Conservation (phyloP, 2,888 invertebrate genomes). For the Sericinus montela region DNA sequence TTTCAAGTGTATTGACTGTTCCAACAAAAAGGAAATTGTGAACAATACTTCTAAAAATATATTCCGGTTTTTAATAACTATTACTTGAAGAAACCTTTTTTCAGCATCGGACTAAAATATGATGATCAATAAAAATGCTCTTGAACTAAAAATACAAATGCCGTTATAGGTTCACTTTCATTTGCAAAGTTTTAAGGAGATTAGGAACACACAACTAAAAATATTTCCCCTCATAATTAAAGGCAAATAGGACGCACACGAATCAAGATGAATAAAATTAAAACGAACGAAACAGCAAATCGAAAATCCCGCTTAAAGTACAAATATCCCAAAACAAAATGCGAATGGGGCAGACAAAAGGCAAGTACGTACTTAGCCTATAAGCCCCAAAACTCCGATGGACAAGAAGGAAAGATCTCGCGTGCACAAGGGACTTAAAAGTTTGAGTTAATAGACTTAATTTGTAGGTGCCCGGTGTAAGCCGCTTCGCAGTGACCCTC, state of each 20-base stretch:
- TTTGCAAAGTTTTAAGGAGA: no score
- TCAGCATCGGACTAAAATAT: no score
- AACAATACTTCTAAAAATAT: no score
- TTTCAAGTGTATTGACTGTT: no score
- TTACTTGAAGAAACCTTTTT: no score
- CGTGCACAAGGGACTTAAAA: slow-evolving; percentile 73
- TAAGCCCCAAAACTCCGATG: slow-evolving; percentile 68
- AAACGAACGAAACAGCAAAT: slow-evolving; percentile 22
- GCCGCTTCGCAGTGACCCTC: slow-evolving; percentile 68
- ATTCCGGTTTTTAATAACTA: no score
- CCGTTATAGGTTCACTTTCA: no score
- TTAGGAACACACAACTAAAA: no score
- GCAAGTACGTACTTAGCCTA: slow-evolving; percentile 62
- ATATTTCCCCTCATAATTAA: neutral
- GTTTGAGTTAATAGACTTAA: slow-evolving; percentile 77
- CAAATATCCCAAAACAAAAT: slow-evolving; percentile 62
- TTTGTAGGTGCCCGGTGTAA: slow-evolving; percentile 68
- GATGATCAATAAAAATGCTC: no score
- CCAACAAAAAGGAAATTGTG: no score
- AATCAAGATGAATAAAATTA: slow-evolving; percentile 9
- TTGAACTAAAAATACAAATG: no score
- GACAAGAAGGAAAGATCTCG: slow-evolving; percentile 74
- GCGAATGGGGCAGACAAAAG: slow-evolving; percentile 58
- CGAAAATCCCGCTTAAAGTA: slow-evolving; percentile 52
- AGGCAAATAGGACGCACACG: neutral